Conservation (phyloP, 2,797 vertebrate genomes). For the Acanthopagrus latus region DNA sequence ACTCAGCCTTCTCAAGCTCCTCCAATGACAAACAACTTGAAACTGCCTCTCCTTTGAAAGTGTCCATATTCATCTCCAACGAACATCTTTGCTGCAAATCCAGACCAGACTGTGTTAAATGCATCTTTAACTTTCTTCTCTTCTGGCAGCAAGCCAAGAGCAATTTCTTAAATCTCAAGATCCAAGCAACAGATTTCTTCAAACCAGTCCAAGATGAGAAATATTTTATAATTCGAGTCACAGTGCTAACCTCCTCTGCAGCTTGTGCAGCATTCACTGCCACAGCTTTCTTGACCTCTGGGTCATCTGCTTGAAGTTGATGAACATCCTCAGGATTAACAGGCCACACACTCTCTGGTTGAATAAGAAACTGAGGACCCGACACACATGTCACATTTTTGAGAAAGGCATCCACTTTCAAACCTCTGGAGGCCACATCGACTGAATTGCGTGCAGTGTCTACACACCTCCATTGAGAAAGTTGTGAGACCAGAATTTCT, state of each 20-base stretch:
- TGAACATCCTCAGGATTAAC: neutral
- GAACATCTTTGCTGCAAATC: neutral
- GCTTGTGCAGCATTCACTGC: conserved; percentile 1
- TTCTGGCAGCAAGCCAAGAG: neutral
- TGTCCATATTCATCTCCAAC: neutral
- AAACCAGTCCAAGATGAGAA: neutral
- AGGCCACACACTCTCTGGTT: neutral
- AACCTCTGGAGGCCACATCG: neutral
- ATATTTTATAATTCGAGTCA: neutral
- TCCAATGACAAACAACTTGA: neutral
- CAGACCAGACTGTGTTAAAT: neutral
- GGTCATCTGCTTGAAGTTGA: neutral
- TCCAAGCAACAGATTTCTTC: neutral
- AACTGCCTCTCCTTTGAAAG: neutral
- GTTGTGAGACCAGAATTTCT: neutral
- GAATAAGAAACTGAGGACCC: neutral
- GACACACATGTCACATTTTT: neutral
- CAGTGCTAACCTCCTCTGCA: neutral
- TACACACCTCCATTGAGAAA: neutral
- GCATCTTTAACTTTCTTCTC: neutral
- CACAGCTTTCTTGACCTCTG: neutral
- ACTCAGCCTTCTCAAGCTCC: neutral
- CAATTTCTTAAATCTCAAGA: neutral
- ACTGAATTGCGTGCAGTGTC: neutral
- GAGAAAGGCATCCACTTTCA: neutral